Base-by-base conservation (phyloP, 2,797 vertebrate genomes). In the Myotis pilosus region DNA sequence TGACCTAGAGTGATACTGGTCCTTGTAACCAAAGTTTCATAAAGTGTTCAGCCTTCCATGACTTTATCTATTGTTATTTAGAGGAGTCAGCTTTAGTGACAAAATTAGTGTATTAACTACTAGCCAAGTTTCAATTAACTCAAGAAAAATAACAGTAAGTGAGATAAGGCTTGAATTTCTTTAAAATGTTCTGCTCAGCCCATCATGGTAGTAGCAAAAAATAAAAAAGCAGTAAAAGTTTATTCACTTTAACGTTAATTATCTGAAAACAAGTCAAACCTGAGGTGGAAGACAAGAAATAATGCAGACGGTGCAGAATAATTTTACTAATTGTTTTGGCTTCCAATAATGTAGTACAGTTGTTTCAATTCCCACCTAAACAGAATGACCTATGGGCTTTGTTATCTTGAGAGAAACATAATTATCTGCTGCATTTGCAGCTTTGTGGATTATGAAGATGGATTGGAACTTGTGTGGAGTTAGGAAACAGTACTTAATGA, bases 361-460 rank as follows among this genome's bases (percentile, higher is more conserved):
- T 87, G 2, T 44, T 88, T 93, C 85, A 2, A 93, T 97, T 96
- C 57, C 20, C 15, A 95, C 5, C 83, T 76, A 68, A 28, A 80
- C 47, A 88, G 38, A 94, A 96, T 96, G 55, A 96, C 38, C 28
- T 85, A 30, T 80, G 55, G 38, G 64, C 7, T 96, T 97, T 82
- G 64, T 89, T 91, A 57, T 94, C 88, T 89, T 96, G 23, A 97
- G 10, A 79, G 10, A 95, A 33, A 16, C 66, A 41, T 91, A 96
- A 69, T 94, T 95, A 85, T 92, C 86, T 96, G 68, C 15, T 92
- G 13, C 69, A 44, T 92, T 92, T 95, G 11, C 6, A 79, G 6
- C 68, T 95, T 66, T 25, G 62, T 89, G 36, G 8, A 82, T 94
- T 97, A 94, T 94, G 95, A 69, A 97, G 91, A 92, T 60, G 13